Base-by-base conservation (phyloP, 2,113 vertebrate species). In the Ia io region DNA sequence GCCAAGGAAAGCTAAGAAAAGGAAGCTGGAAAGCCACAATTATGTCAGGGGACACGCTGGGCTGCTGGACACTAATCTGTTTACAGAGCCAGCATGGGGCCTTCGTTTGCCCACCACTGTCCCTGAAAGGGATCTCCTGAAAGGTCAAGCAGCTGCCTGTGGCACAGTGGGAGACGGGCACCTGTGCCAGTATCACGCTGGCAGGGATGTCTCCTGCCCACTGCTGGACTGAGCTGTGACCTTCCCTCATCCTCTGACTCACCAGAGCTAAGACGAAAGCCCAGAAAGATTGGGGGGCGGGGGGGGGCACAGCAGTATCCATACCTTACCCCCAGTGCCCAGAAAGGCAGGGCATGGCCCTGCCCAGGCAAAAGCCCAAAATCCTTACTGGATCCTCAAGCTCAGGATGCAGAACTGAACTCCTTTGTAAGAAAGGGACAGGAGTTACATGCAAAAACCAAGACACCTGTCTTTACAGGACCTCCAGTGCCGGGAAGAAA, bases 191-290 rank as follows among this genome's bases (percentile, higher is more conserved):
- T 59, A 25, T 5, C 79, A 5, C 12, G 2, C 12, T 17, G 90
- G 65, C 14, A 37, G 56, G 6, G 9, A 40, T 16, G 37, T 3
- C 74, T 32, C n/a, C 25, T 28, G 47, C 51, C 47, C 8, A 28
- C 56, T 8, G 37, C 85, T 8, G 18, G 40, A 78, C 82, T n/a
- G 32, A 37, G 69, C 73, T 17, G 49, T 0, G 5, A 89, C 69
- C 84, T 49, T 42, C 51, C 74, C 51, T 67, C 2, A 20, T n/a
- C 40, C 76, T 87, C 82, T 78, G 82, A 89, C 69, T 95, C 93
- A 91, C 20, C 49, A 47, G 79, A 82, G 61, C 92, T 82, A 87
- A 86, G 74, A 96, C 86, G 91, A 82, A 94, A 93, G 22, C 40
- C 37, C 47, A 47, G 86, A n/a, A 53, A 53, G 10, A 16, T 5